These are phyloP conservation scores for Neopelma chrysocephalum DNA, from an alignment of 2,797 vertebrate species.

Conservation along the genomic window DNA sequence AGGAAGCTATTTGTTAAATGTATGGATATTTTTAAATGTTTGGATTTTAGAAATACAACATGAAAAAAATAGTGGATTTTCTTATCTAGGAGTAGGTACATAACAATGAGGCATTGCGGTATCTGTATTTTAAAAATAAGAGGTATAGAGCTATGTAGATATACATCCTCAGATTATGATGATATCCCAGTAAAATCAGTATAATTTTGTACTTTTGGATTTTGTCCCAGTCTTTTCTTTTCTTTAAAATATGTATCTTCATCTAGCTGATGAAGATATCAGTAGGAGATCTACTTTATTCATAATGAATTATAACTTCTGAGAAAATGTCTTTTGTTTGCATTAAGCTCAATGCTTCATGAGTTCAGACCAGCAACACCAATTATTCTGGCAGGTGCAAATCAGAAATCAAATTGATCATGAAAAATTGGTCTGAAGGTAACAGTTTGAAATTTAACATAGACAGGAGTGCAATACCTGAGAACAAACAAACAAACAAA, in stretches of 20 bases:
- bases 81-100: not conserved
- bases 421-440: not conserved
- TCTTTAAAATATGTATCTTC: not conserved
- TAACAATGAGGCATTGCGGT: not conserved
- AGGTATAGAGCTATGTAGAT: not conserved
- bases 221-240: not conserved
- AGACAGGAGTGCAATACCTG: not conserved
- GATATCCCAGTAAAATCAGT: not conserved
- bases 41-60: not conserved
- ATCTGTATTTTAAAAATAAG: not conserved
- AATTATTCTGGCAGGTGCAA: not conserved
- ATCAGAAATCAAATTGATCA: not conserved
- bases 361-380: not conserved
- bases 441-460: not conserved
- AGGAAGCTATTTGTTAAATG: not conserved
- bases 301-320: not conserved
- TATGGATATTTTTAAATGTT: not conserved
- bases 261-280: not conserved
- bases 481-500: not conserved
- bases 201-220: not conserved
- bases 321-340: not conserved
- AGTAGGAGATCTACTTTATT: not conserved
- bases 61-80: not conserved
- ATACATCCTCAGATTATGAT: not conserved
- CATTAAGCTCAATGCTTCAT: not conserved